Conservation (phyloP, 2,113 vertebrate species). For the Leucoraja erinaceus region DNA sequence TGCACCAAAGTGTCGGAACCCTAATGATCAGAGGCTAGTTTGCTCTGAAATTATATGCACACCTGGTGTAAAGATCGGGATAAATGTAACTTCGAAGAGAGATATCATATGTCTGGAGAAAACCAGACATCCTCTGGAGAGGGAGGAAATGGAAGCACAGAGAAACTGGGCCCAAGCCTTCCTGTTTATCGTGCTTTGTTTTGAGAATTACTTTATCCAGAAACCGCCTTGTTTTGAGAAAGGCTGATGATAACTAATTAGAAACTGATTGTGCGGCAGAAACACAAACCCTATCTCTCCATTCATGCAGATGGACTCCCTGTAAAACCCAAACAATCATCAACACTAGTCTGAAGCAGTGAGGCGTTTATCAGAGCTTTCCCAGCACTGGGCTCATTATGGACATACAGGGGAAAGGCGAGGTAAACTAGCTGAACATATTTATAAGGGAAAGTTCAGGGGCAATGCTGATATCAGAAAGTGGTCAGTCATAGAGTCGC, state of each 20-base stretch:
- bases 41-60: neutral
- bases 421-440: neutral
- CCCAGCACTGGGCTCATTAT: neutral
- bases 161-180: neutral
- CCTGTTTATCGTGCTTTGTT: constrained; percentile 33
- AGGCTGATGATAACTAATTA: constrained; percentile 10
- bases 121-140: neutral
- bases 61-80: neutral
- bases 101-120: neutral
- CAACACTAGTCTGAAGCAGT: neutral
- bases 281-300: neutral
- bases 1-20: too few species aligned
- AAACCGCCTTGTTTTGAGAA: constrained; percentile 11
- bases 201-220: constrained; percentile 22
- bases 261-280: neutral
- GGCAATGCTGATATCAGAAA: neutral
- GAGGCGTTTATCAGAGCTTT: neutral
- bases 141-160: constrained; percentile 9
- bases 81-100: neutral
- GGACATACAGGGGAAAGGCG: too few species aligned
- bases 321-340: constrained; percentile 21
- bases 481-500: neutral
- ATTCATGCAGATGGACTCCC: neutral
- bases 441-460: neutral
- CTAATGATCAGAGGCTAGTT: neutral